Evolutionary conservation across 2,113 vertebrate species (phyloP).

Genomic region (Thinocorus orbignyianus): DNA sequence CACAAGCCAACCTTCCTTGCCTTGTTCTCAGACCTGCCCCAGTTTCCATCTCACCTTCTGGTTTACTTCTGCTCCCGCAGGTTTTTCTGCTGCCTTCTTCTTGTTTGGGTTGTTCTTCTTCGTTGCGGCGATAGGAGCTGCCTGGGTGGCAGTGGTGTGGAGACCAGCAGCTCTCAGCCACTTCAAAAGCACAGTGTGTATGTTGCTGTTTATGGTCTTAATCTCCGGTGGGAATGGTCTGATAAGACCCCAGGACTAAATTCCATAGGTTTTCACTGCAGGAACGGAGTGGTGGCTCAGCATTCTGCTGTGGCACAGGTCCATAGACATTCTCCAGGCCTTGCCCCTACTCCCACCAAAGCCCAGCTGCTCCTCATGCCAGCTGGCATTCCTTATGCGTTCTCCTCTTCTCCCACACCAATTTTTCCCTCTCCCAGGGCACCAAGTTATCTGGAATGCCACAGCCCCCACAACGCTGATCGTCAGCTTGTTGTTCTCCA

Average conservation of each 20-base stretch:
- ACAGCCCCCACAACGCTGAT: background rate
- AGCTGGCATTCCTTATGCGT: accelerated
- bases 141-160: accelerated
- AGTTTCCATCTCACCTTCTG: background rate
- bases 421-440: background rate
- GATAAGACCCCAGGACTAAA: background rate
- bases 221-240: background rate
- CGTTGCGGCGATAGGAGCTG: accelerated
- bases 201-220: background rate
- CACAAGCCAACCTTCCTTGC: background rate
- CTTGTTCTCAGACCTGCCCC: background rate
- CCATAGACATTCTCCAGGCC: accelerated
- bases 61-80: background rate
- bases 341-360: background rate
- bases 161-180: accelerated
- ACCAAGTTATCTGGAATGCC: accelerated
- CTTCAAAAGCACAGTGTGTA: accelerated
- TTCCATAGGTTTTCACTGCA: background rate
- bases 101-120: background rate
- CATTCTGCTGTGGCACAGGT: accelerated
- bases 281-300: background rate
- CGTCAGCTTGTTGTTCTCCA: background rate
- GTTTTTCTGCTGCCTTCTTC: background rate
- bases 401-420: background rate
- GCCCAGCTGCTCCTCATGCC: accelerated